Evolutionary conservation across 2,797 vertebrate genomes (phyloP).

Genomic region (Nannoperca obscura): DNA sequence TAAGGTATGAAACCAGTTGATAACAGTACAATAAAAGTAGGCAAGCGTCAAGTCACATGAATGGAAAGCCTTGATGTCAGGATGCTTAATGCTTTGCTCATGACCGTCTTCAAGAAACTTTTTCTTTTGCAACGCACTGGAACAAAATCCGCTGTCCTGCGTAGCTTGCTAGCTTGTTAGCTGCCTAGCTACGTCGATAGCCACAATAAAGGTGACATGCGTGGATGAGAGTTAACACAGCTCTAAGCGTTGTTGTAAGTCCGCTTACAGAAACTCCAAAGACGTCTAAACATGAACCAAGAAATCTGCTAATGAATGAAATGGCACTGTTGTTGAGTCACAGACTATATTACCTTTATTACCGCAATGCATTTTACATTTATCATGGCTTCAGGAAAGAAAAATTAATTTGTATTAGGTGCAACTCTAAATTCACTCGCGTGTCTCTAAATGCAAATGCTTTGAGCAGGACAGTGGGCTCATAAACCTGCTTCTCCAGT

Average conservation of each 20-base stretch:
- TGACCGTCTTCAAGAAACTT: too few relatives aligned
- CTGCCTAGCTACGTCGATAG: too few relatives aligned
- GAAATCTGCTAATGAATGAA: background rate
- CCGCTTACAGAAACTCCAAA: too few relatives aligned
- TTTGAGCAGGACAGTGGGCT: background rate
- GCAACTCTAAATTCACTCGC: background rate
- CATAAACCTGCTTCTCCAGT: conserved; percentile 2
- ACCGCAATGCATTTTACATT: background rate
- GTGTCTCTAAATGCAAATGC: background rate
- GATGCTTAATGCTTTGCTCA: too few relatives aligned
- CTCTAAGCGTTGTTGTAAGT: background rate
- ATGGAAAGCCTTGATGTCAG: background rate
- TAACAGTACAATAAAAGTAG: background rate
- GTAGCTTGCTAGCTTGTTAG: too few relatives aligned
- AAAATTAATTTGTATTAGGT: background rate
- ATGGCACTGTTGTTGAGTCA: background rate
- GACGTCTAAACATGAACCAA: too few relatives aligned
- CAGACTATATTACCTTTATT: background rate
- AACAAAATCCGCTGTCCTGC: background rate
- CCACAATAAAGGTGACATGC: too few relatives aligned
- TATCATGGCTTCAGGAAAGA: too few relatives aligned
- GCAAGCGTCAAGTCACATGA: background rate
- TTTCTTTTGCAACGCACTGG: background rate
- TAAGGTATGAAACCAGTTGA: background rate
- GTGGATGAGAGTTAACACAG: too few relatives aligned